These are phyloP conservation scores for Sclerodermus sp. DNA, from an alignment of 2,888 invertebrate species.

Conservation along the genomic window DNA sequence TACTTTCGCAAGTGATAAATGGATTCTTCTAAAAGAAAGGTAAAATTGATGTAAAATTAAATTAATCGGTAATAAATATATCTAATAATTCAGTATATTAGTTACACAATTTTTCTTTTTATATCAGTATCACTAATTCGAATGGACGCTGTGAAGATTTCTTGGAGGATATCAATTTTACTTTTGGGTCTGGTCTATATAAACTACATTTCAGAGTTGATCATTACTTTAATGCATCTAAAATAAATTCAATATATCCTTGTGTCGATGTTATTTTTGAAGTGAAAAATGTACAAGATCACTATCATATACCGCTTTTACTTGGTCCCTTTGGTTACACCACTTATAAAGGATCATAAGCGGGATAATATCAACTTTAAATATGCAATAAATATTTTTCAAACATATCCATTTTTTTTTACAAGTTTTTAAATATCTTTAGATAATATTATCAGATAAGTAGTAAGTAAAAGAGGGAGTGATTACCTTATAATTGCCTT, in stretches of 20 bases:
- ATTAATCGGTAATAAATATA: neutral
- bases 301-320: constrained; percentile 75
- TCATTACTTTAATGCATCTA: constrained; percentile 65
- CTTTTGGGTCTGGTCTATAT: constrained; percentile 68
- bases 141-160: constrained; percentile 70
- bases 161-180: constrained; percentile 56
- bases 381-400: too few relatives aligned
- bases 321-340: constrained; percentile 75
- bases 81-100: neutral
- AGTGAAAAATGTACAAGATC: constrained; percentile 62
- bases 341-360: constrained; percentile 71
- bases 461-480: too few relatives aligned
- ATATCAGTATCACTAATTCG: constrained; percentile 59
- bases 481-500: too few relatives aligned
- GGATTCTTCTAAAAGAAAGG: constrained; percentile 65
- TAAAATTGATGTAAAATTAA: constrained; percentile 11
- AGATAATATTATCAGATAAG: too few relatives aligned
- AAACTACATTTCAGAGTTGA: constrained; percentile 72
- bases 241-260: constrained; percentile 69
- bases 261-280: constrained; percentile 74
- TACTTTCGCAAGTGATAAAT: constrained; percentile 63
- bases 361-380: too few relatives aligned
- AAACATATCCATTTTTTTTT: too few relatives aligned
- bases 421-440: too few relatives aligned
- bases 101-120: constrained; percentile 4